A percentile compares a stretch with the other conserved stretches of the same genome.
Conservation (phyloP, 1,140 invertebrate genomes). For the Cotesia vestalis region DNA sequence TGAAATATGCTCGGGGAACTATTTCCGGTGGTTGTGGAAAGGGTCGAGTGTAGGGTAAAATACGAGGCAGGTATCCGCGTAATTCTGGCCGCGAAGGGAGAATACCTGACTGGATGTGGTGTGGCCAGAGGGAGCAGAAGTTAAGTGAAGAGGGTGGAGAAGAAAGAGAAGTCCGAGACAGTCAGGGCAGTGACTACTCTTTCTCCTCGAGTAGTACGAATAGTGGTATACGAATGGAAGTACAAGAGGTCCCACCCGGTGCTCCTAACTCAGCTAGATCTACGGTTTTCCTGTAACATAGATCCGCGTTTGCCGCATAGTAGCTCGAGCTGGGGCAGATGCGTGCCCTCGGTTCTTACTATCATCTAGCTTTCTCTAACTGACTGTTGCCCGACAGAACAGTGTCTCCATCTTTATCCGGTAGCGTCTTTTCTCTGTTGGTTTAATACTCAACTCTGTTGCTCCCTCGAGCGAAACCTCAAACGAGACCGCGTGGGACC, state of each 20-base stretch:
- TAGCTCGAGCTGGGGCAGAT: slow-evolving; percentile 31
- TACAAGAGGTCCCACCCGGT: slow-evolving; percentile 32
- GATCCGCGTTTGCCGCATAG: slow-evolving; percentile 46
- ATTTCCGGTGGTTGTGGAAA: not conserved
- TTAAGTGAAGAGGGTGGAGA: slow-evolving; percentile 2
- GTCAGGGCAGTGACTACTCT: slow-evolving; percentile 24
- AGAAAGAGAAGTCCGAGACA: slow-evolving; percentile 27
- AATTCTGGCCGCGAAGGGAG: slow-evolving; percentile 29
- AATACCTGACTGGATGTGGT: slow-evolving; percentile 33
- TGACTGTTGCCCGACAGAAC: slow-evolving; percentile 2
- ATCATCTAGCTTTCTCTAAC: slow-evolving; percentile 20
- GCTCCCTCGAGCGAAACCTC: slow-evolving; percentile 41
- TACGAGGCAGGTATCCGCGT: slow-evolving; percentile 31
- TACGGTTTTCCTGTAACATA: slow-evolving; percentile 46
- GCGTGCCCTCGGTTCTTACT: slow-evolving; percentile 32
- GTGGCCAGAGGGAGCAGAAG: not conserved
- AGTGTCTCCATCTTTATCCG: not conserved
- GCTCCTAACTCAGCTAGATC: slow-evolving; percentile 43
- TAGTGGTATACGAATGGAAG: not conserved
- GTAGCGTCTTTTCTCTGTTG: too few relatives aligned
- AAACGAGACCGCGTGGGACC: slow-evolving; percentile 41
- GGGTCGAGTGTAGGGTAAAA: slow-evolving; percentile 7
- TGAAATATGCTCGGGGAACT: slow-evolving; percentile 13
- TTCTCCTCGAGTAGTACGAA: too few relatives aligned
- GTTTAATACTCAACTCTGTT: slow-evolving; percentile 16